These are phyloP conservation scores for Orthonyx spaldingii DNA, from an alignment of 2,113 vertebrate genomes.

Conservation along the genomic window DNA sequence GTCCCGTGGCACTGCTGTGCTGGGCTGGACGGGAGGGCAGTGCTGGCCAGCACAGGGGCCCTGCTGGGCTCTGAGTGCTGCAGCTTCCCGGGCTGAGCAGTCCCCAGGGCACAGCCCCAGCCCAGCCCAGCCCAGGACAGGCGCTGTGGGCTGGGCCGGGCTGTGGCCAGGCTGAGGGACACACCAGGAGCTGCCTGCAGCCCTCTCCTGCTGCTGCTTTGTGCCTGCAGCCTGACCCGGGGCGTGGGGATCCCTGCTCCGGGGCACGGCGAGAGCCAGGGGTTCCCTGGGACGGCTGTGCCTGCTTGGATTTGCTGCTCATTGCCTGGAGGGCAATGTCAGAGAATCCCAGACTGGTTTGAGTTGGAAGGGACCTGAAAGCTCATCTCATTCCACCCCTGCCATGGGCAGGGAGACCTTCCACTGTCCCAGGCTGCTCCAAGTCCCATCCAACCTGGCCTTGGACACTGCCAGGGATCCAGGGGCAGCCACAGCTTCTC, in stretches of 20 bases:
- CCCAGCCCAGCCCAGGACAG: not conserved
- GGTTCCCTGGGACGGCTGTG: not conserved
- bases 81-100: not conserved
- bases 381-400: accelerated
- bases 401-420: not conserved
- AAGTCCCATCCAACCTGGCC: accelerated
- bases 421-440: accelerated
- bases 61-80: not conserved
- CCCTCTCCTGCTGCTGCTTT: not conserved
- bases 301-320: not conserved
- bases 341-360: not conserved
- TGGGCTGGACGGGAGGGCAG: not conserved
- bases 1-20: not conserved
- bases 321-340: not conserved
- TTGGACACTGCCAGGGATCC: not conserved
- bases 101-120: not conserved
- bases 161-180: not conserved
- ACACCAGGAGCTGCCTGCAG: accelerated
- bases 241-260: accelerated
- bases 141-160: not conserved
- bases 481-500: not conserved
- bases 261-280: not conserved
- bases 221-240: accelerated
- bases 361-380: not conserved
- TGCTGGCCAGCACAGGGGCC: not conserved